Evolutionary conservation across 2,113 vertebrate genomes (phyloP).

Genomic region (Neodontobutis hainanensis): DNA sequence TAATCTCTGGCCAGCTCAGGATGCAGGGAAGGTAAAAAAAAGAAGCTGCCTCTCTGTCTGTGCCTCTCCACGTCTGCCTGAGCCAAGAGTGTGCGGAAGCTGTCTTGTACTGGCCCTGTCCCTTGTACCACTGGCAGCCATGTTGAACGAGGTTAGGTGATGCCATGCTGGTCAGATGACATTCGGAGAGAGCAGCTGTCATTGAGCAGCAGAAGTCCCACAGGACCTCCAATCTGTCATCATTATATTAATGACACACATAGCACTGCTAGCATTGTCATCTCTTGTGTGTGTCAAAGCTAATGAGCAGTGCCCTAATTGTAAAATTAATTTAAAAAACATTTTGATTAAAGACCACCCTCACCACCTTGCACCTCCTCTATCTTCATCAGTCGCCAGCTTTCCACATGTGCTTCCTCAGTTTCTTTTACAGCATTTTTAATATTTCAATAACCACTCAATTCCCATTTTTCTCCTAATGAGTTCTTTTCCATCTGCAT

Average conservation of each 20-base stretch:
- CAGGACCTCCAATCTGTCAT: slow-evolving; percentile 76
- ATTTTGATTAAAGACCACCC: slow-evolving; percentile 80
- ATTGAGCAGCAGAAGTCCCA: slow-evolving; percentile 61
- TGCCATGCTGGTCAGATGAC: slow-evolving; percentile 72
- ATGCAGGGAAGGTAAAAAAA: slow-evolving; percentile 4
- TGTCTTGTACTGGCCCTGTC: slow-evolving; percentile 29
- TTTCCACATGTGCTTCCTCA: slow-evolving; percentile 25
- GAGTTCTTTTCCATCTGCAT: slow-evolving; percentile 32
- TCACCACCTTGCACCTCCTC: slow-evolving; percentile 51
- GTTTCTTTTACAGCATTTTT: neutral
- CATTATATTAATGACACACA: slow-evolving; percentile 77
- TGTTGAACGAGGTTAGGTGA: slow-evolving; percentile 66
- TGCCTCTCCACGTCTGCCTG: slow-evolving; percentile 28
- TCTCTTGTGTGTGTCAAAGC: slow-evolving; percentile 73
- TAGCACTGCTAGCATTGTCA: slow-evolving; percentile 72
- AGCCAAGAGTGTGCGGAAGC: slow-evolving; percentile 28
- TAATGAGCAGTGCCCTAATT: slow-evolving; percentile 79
- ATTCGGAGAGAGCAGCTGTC: slow-evolving; percentile 66
- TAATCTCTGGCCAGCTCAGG: slow-evolving; percentile 13
- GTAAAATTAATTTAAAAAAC: slow-evolving; percentile 81
- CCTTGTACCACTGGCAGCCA: slow-evolving; percentile 47
- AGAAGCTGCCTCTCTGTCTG: slow-evolving; percentile 23
- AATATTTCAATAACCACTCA: slow-evolving; percentile 3
- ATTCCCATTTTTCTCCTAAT: slow-evolving; percentile 19
- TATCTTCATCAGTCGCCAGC: slow-evolving; percentile 62